Percentiles rank a stretch among this genome's conserved stretches.
Conservation (phyloP, 30 jellyfish, hydroid and myxozoan genomes). For the Aurelia sp. region DNA sequence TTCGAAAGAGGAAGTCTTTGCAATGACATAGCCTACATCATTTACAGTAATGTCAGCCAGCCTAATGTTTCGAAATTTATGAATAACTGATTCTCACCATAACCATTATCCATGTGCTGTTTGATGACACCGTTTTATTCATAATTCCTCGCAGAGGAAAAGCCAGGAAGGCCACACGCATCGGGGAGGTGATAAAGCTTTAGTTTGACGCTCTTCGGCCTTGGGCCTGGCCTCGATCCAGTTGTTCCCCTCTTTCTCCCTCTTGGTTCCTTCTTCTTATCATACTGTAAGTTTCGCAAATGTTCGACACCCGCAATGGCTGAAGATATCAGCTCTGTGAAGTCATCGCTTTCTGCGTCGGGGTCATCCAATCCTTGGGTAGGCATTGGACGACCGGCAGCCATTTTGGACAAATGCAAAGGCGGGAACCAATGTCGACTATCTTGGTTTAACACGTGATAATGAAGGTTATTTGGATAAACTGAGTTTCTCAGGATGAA, state of each 20-base stretch:
- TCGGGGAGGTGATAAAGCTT: slow-evolving; percentile 5
- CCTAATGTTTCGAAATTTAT: too few species aligned
- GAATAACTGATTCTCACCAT: background rate
- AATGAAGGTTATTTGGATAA: too few species aligned
- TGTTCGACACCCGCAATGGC: background rate
- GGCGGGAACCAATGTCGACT: background rate
- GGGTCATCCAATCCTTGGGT: background rate
- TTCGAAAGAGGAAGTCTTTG: too few species aligned
- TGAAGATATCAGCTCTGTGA: background rate
- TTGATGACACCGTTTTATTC: background rate
- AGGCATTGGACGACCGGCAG: too few species aligned
- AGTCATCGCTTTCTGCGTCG: background rate
- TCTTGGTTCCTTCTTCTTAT: background rate
- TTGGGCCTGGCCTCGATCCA: background rate
- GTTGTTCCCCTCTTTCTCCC: slow-evolving; percentile 1
- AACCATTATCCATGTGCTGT: slow-evolving; percentile 6
- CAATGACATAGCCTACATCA: too few species aligned
- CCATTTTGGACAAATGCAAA: background rate
- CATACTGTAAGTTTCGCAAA: background rate
- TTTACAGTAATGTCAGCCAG: too few species aligned
- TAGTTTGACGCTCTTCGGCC: background rate
- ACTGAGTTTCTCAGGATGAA: background rate
- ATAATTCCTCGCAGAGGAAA: background rate
- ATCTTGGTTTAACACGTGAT: background rate
- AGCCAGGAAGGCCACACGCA: background rate